phyloP scores from a whole-genome alignment of 2,888 invertebrate genomes.

The Mesorhabditis sp. region DNA sequence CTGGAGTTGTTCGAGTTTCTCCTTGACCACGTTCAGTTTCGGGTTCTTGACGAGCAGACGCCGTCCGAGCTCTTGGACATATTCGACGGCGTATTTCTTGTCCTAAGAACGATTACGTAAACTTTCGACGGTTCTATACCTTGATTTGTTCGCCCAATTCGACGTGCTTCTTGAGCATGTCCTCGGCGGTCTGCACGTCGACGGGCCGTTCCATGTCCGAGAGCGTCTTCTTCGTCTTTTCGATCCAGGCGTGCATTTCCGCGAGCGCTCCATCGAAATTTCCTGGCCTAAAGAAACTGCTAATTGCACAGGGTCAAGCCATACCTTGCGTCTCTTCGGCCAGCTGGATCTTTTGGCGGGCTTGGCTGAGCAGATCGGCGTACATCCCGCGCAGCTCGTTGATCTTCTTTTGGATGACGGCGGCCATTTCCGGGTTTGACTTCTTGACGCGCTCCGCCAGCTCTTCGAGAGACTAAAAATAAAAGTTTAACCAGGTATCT shows the following conservation, averaged over 20 bases:
- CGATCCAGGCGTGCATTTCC: conserved; percentile 39
- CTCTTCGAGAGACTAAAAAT: conserved; percentile 77
- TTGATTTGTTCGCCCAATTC: conserved; percentile 75
- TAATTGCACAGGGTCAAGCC: neutral
- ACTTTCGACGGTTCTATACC: conserved; percentile 44
- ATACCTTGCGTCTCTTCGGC: conserved; percentile 86
- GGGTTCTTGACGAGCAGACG: conserved; percentile 68
- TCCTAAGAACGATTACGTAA: neutral
- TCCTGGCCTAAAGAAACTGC: conserved; percentile 67
- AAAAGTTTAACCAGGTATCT: too few species aligned
- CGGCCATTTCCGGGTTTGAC: conserved; percentile 83
- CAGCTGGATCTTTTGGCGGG: conserved; percentile 76
- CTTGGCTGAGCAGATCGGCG: conserved; percentile 77
- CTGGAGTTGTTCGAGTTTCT: conserved; percentile 24
- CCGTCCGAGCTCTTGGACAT: conserved; percentile 72
- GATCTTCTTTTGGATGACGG: conserved; percentile 79
- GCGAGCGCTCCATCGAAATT: conserved; percentile 70
- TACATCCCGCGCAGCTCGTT: conserved; percentile 81
- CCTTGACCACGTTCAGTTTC: conserved; percentile 39
- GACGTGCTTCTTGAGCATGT: conserved; percentile 80
- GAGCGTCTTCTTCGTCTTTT: conserved; percentile 38
- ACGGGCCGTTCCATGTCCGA: conserved; percentile 32
- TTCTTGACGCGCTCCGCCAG: conserved; percentile 85
- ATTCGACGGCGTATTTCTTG: conserved; percentile 65
- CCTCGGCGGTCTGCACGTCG: conserved; percentile 82